Conservation (phyloP, 2,797 vertebrate species). For the Melanotaenia parkinsoni region DNA sequence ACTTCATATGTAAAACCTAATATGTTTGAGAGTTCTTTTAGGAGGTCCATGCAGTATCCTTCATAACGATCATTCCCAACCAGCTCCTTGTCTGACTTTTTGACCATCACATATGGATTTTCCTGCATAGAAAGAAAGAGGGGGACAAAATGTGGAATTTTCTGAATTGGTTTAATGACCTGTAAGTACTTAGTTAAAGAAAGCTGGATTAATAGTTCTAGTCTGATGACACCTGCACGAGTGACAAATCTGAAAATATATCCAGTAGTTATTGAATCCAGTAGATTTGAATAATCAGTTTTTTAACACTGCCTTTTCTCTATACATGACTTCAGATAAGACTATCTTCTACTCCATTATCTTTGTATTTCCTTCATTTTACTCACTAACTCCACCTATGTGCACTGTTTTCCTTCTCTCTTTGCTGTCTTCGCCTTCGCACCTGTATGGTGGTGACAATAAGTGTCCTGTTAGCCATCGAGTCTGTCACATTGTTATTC, state of each 20-base stretch:
- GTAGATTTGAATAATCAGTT: too few relatives aligned
- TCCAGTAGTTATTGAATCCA: not conserved
- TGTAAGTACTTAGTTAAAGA: not conserved
- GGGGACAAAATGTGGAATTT: too few relatives aligned
- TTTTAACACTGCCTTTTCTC: too few relatives aligned
- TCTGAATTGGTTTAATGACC: not conserved
- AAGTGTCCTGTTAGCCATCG: constrained; percentile 94
- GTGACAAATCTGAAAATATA: not conserved
- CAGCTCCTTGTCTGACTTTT: constrained; percentile 95
- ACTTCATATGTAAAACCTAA: constrained; percentile 97
- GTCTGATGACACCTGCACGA: not conserved
- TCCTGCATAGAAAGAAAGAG: constrained; percentile 81
- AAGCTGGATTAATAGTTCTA: not conserved
- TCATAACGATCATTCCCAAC: constrained; percentile 96
- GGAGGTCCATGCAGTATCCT: constrained; percentile 95
- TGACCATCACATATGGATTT: constrained; percentile 97
- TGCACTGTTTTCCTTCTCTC: constrained; percentile 9
- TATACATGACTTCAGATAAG: too few relatives aligned
- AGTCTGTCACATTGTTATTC: constrained; percentile 91
- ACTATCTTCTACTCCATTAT: not conserved
- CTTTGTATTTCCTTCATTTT: constrained; percentile 12
- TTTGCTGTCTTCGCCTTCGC: constrained; percentile 51
- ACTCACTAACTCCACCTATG: constrained; percentile 12
- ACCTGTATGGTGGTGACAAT: constrained; percentile 98
- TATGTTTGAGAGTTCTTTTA: constrained; percentile 96